Evolutionary conservation across 1,140 invertebrate species (phyloP).

Genomic region (Galleria mellonella): DNA sequence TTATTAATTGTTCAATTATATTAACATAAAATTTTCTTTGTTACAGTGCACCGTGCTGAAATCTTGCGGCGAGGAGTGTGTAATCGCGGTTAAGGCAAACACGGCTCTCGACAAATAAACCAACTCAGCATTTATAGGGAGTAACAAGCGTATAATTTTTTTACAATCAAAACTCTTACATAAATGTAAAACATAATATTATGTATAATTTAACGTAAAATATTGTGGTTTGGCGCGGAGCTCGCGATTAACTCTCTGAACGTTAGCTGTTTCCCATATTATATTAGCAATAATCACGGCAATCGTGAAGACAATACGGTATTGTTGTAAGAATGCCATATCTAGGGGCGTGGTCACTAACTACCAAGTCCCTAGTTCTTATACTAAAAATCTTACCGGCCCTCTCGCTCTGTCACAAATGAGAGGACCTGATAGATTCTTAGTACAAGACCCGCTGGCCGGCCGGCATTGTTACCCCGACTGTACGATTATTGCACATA

Average conservation of each 20-base stretch:
- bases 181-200: slow-evolving; percentile 75
- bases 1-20: neutral
- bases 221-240: slow-evolving; percentile 40
- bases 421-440: neutral
- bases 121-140: slow-evolving; percentile 68
- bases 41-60: slow-evolving; percentile 92
- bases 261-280: neutral
- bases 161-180: slow-evolving; percentile 72
- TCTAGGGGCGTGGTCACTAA: slow-evolving; percentile 9
- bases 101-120: slow-evolving; percentile 93
- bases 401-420: neutral
- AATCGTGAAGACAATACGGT: neutral
- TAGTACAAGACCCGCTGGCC: slow-evolving; percentile 1
- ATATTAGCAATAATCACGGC: slow-evolving; percentile 1
- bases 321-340: slow-evolving; percentile 11
- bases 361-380: slow-evolving; percentile 11
- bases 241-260: slow-evolving; percentile 3
- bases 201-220: slow-evolving; percentile 72
- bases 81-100: slow-evolving; percentile 95
- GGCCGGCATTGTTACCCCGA: slow-evolving; percentile 1
- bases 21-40: slow-evolving; percentile 15
- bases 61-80: slow-evolving; percentile 93
- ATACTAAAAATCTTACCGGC: slow-evolving; percentile 3
- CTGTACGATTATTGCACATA: slow-evolving; percentile 2
- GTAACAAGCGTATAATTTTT: slow-evolving; percentile 71